These are phyloP conservation scores for Odontocerum albicorne DNA, from an alignment of 2,888 invertebrate species.

Conservation along the genomic window DNA sequence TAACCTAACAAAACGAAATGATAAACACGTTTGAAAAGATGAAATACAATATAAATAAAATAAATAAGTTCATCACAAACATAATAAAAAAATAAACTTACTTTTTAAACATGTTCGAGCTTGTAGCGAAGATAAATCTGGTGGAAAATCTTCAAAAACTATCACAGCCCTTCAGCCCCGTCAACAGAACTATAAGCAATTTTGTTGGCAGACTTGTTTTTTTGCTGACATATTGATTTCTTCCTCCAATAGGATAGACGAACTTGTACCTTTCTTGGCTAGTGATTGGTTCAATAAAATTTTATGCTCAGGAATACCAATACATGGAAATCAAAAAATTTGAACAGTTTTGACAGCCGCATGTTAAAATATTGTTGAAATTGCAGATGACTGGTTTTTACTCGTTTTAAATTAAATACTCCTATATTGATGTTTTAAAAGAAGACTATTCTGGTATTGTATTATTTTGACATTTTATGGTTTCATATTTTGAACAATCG, in stretches of 20 bases:
- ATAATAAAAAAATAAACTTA: constrained; percentile 42
- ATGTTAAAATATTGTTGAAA: too few species aligned
- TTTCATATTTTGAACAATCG: too few species aligned
- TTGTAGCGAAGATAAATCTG: constrained; percentile 10
- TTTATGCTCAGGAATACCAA: neutral
- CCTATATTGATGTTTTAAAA: too few species aligned
- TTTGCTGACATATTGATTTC: constrained; percentile 4
- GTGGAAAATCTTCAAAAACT: constrained; percentile 9
- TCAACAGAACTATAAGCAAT: constrained; percentile 8
- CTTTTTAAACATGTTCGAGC: constrained; percentile 53
- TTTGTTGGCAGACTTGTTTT: constrained; percentile 9
- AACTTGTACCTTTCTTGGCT: neutral
- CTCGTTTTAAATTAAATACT: too few species aligned
- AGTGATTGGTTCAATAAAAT: neutral
- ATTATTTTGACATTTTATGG: too few species aligned
- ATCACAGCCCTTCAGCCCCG: constrained; percentile 10
- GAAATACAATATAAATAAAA: neutral
- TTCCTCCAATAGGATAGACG: constrained; percentile 4
- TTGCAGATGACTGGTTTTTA: too few species aligned
- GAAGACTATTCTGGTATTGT: too few species aligned
- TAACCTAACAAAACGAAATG: constrained; percentile 20
- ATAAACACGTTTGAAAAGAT: constrained; percentile 1
- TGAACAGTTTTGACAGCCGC: constrained; percentile 1
- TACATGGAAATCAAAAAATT: neutral
- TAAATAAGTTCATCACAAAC: constrained; percentile 4